Base-by-base conservation (phyloP, 2,113 vertebrate species). In the Chiloscyllium plagiosum region DNA sequence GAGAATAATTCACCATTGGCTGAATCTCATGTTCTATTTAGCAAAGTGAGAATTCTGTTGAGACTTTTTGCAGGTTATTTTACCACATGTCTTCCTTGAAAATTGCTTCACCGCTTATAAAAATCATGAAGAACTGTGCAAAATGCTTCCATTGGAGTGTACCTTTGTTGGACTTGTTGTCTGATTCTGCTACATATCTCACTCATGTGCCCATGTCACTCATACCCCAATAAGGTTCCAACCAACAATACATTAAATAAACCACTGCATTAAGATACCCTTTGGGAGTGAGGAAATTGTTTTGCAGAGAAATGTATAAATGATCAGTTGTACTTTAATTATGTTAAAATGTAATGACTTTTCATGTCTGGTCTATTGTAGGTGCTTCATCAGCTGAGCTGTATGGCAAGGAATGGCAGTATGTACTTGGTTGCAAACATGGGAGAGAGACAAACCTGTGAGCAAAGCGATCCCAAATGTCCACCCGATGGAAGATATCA, bases 361-460 rank as follows among this genome's bases (percentile, higher is more conserved):
- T 78, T 70, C 50, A 26, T 70, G 6, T 33, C 2, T 78, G 87
- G 96, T 13, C 96, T 83, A 96, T 29, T 72, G 1, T 96, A 99
- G 99, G 98, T 99, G 42, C 97, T 99, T 29, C 98, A 98, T 97
- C 97, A 97, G 76, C 96, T 99, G 96, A 99, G 99, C 96, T 99
- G 99, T 86, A 98, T 99, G 98, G 99, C 99, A 42, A 96, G 97
- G 94, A 97, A 96, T 50, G 96, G 98, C 96, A 96, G 93, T 8
- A 97, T 99, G 96, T 99, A 98, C 96, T 85, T 99, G 42, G 98
- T 99, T 97, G 99, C 98, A 96, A 99, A 99, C 97, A 96, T 99
- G 24, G 97, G 98, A 0, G 98, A 97, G 0, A 98, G 98, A 96
- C 98, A 99, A 96, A 97, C 97, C 1, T 99, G 99, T 69, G 96